These are phyloP conservation scores for Himalopsyche kuldschensis DNA, from an alignment of 2,888 invertebrate species.

Conservation along the genomic window DNA sequence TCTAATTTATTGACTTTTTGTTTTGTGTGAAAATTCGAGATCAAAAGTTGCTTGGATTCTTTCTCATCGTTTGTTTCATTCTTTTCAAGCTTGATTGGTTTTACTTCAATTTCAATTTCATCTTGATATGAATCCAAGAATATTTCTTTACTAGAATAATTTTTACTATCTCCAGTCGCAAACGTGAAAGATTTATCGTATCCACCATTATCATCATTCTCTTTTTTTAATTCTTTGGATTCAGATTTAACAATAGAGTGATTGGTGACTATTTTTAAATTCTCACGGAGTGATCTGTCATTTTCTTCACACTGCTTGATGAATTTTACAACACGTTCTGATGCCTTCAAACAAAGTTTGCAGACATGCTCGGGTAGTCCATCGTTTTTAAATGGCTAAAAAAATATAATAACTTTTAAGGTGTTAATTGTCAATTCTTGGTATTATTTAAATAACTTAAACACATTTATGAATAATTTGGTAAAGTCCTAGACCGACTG, in stretches of 20 bases:
- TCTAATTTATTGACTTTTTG: not conserved
- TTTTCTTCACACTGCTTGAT: not conserved
- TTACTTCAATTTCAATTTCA: not conserved
- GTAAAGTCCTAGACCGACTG: no score
- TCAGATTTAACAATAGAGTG: not conserved
- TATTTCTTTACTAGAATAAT: not conserved
- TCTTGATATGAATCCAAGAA: not conserved
- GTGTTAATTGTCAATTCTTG: no score
- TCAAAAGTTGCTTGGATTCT: not conserved
- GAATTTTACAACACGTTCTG: not conserved
- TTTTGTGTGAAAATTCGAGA: no score
- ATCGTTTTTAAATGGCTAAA: not conserved
- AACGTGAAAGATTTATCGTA: not conserved
- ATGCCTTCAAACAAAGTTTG: not conserved
- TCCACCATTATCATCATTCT: not conserved
- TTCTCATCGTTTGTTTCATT: not conserved
- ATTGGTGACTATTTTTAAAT: not conserved
- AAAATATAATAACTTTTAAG: no score
- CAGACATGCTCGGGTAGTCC: not conserved
- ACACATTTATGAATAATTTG: no score
- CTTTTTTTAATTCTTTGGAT: not conserved
- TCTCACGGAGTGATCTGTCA: not conserved
- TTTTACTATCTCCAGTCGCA: not conserved
- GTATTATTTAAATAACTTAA: no score
- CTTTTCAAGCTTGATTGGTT: not conserved